These are phyloP conservation scores for Lepus timidus DNA, from an alignment of 2,113 vertebrate genomes.

Conservation along the genomic window DNA sequence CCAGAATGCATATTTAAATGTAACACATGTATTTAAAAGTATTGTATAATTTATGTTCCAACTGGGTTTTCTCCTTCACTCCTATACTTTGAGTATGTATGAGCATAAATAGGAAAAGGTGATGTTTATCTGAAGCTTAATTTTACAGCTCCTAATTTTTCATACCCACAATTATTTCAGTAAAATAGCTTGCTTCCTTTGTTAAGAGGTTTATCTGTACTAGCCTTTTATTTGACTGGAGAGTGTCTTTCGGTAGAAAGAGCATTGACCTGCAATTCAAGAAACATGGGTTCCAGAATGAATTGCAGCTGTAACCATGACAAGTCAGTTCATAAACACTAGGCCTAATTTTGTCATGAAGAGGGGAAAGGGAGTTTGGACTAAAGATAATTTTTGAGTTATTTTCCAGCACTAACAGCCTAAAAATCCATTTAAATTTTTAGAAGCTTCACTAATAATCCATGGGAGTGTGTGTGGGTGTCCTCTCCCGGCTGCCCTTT, in stretches of 20 bases:
- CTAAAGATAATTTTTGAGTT: conserved; percentile 35
- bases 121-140: background rate
- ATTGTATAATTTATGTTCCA: conserved; percentile 22
- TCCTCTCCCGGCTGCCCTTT: too few species aligned
- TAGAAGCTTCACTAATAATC: background rate
- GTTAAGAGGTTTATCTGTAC: background rate
- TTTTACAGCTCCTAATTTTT: conserved; percentile 60
- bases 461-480: too few species aligned
- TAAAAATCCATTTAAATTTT: conserved; percentile 36
- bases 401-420: background rate
- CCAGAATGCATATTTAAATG: conserved; percentile 30
- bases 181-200: conserved; percentile 44
- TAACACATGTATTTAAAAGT: background rate
- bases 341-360: background rate
- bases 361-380: background rate
- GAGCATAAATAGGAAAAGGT: conserved; percentile 36
- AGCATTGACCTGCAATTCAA: conserved; percentile 31
- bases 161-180: conserved; percentile 4
- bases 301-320: background rate
- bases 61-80: background rate
- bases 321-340: background rate
- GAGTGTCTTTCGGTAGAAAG: background rate
- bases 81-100: background rate
- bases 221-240: conserved; percentile 29
- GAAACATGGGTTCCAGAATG: background rate